Conservation (phyloP, 2,797 vertebrate species). For the Acestrorhynchus altus region DNA sequence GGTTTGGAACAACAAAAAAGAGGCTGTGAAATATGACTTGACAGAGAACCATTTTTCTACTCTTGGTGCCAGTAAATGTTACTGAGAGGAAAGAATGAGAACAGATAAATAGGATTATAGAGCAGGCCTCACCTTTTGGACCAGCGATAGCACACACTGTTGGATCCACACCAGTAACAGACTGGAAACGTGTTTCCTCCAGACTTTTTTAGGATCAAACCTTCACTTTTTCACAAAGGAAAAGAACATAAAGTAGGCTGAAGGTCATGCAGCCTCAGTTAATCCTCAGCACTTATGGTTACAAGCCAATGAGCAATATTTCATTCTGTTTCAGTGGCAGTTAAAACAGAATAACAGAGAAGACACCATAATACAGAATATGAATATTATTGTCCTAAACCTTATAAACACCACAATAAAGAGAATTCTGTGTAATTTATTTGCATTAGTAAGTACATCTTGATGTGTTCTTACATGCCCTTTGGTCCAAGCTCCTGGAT, state of each 20-base stretch:
- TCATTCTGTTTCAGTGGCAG: not conserved
- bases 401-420: not conserved
- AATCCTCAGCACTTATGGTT: not conserved
- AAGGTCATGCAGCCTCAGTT: not conserved
- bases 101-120: not conserved
- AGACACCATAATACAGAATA: not conserved
- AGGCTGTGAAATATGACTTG: conserved; percentile 16
- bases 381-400: not conserved
- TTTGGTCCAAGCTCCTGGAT: conserved; percentile 59
- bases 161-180: conserved; percentile 65
- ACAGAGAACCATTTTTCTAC: conserved; percentile 6
- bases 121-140: conserved; percentile 59
- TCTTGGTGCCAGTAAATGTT: not conserved
- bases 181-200: conserved; percentile 63
- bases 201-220: conserved; percentile 64
- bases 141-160: conserved; percentile 66
- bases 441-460: not conserved
- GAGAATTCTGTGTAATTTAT: not conserved
- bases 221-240: conserved; percentile 57
- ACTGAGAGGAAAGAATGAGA: not conserved
- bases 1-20: conserved; percentile 28
- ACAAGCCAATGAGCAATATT: not conserved
- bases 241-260: not conserved
- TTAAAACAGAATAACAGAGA: not conserved
- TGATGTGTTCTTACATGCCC: conserved; percentile 54